A percentile compares a stretch with the other conserved stretches of the same genome.
Conservation (phyloP, 2,113 vertebrate species). For the Aspiorhynchus laticeps region DNA sequence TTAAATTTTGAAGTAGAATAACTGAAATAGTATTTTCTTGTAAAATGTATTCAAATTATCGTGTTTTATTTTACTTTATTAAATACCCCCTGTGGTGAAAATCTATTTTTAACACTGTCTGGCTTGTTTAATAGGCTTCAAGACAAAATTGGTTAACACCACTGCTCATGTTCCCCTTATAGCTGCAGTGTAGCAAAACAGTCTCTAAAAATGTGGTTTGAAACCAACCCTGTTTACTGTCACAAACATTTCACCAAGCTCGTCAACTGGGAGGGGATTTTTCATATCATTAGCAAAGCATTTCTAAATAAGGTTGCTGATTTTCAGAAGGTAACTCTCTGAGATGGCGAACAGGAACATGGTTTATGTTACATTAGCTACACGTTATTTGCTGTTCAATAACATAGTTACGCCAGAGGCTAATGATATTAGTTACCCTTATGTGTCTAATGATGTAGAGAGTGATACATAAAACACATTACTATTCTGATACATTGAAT, state of each 20-base stretch:
- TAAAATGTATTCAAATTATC: neutral
- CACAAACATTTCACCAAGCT: neutral
- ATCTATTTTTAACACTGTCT: neutral
- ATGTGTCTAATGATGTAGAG: neutral
- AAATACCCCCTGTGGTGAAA: neutral
- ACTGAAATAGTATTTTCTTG: neutral
- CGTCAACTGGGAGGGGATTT: neutral
- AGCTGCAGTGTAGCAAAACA: neutral
- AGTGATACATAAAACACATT: neutral
- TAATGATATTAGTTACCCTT: neutral
- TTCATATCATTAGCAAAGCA: neutral
- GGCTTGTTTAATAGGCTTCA: neutral
- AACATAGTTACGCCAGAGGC: too few relatives aligned
- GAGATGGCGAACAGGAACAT: neutral
- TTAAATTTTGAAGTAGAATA: neutral
- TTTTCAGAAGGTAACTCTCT: neutral
- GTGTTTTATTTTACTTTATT: neutral
- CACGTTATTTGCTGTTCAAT: too few relatives aligned
- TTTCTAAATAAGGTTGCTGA: neutral
- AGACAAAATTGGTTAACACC: neutral
- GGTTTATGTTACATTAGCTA: neutral
- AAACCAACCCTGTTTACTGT: neutral
- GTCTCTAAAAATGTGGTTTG: neutral
- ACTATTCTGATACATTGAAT: neutral
- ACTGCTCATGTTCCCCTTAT: neutral